phyloP scores from a whole-genome alignment of 2,113 vertebrate genomes.

The Notothenia rossii region DNA sequence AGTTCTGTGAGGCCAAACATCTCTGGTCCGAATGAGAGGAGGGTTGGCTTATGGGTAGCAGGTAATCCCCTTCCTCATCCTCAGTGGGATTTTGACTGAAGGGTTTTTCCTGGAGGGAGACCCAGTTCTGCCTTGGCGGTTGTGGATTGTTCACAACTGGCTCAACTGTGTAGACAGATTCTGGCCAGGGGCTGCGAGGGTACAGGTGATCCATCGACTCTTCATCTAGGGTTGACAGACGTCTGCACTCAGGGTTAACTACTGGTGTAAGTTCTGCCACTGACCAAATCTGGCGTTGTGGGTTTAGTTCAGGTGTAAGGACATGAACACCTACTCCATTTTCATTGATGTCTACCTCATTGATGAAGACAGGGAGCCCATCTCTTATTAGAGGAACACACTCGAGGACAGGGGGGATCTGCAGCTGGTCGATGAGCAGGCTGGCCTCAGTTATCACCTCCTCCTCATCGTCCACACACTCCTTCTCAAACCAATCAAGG shows the following conservation, averaged over 20 bases:
- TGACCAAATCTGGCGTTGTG: neutral
- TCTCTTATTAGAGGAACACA: constrained; percentile 79
- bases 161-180: constrained; percentile 26
- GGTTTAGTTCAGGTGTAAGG: constrained; percentile 68
- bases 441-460: constrained; percentile 62
- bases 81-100: constrained; percentile 19
- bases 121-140: constrained; percentile 15
- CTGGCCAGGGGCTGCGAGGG: constrained; percentile 3
- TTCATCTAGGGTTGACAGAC: constrained; percentile 3
- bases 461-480: constrained; percentile 79
- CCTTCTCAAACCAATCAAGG: constrained; percentile 91
- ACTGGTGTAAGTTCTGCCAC: constrained; percentile 49
- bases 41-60: neutral
- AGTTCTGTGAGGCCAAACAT: constrained; percentile 66
- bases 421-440: neutral
- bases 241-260: constrained; percentile 1
- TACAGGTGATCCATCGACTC: constrained; percentile 3
- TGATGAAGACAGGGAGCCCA: constrained; percentile 41
- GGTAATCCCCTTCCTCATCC: constrained; percentile 48
- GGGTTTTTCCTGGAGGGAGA: neutral
- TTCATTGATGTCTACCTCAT: constrained; percentile 46
- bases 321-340: constrained; percentile 33
- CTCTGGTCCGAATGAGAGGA: constrained; percentile 49
- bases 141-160: constrained; percentile 57
- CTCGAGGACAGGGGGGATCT: constrained; percentile 51